Base-by-base conservation (phyloP, 2,113 vertebrate species). In the Brachionichthys hirsutus region DNA sequence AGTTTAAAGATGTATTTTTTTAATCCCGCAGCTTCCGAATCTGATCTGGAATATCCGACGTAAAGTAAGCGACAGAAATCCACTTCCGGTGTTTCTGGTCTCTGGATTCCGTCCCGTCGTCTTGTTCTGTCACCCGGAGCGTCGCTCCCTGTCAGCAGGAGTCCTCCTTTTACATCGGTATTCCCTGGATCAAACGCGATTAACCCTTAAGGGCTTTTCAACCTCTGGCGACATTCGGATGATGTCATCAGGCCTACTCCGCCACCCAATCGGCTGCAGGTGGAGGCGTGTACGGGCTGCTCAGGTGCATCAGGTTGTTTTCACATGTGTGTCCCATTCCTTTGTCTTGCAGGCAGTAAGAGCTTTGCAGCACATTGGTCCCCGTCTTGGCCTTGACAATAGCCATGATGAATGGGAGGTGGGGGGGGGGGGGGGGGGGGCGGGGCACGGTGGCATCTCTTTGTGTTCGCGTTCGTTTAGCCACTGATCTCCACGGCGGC, bases 311-410 rank as follows among this genome's bases (percentile, higher is more conserved):
- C 70, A 6, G 30, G 70, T 2, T 54, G 20, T 63, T 70, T 65
- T 72, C 56, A 54, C 48, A 17, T 74, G 35, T 75, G 54, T 78
- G 17, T 40, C 51, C 20, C 18, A 9, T 59, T 68, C 49, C 47
- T 66, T 70, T 75, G 54, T 73, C 67, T 80, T 70, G 67, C 47
- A 61, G 67, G 51, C 69, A 81, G 66, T 75, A 62, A 78, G 80
- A 64, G 78, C 73, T 78, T n/a, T 73, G 48, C 46, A 62, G 59
- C 70, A 89, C 87, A 88, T 88, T 89, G 75, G 82, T 62, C 48
- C 70, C 82, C 84, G 88, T 89, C 87, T 84, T 56, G 54, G 66
- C 62, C 46, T 43, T 55, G 50, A 91, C 88, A 90, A 84, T 83
- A 58, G 71, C 57, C 69, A 16, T 64, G 50, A 85, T 89, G 88